Evolutionary conservation across 2,797 vertebrate species (phyloP).

Genomic region (Tenualosa thibaudeaui): DNA sequence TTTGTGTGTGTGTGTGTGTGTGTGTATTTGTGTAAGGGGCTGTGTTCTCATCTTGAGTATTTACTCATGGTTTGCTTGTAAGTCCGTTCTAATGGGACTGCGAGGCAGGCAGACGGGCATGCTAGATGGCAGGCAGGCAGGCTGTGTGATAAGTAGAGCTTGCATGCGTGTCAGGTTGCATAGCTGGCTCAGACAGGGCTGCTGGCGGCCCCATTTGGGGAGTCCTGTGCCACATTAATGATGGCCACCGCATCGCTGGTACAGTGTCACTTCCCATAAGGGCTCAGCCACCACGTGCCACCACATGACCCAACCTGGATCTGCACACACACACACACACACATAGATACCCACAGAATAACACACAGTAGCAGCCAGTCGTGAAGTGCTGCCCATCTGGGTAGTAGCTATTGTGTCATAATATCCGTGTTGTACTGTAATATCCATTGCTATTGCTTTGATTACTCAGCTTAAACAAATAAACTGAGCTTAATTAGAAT

Average conservation of each 20-base stretch:
- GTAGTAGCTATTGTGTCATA: not conserved
- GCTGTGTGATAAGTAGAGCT: slow-evolving; percentile 8
- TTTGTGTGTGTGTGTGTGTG: slow-evolving; percentile 11
- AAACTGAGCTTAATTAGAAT: not conserved
- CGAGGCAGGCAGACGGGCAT: not conserved
- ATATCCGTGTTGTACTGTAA: too few relatives aligned
- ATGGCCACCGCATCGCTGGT: not conserved
- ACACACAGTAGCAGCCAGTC: not conserved
- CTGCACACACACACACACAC: not conserved
- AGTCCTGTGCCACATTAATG: not conserved
- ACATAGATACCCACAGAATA: not conserved
- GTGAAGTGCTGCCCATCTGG: not conserved
- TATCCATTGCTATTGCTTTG: too few relatives aligned
- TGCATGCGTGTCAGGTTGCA: slow-evolving; percentile 23
- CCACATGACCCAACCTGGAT: not conserved
- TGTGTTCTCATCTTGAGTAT: not conserved
- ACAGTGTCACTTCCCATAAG: slow-evolving; percentile 19
- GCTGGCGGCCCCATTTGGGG: not conserved
- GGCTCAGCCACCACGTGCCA: not conserved
- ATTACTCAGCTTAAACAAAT: not conserved
- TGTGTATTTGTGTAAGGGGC: not conserved
- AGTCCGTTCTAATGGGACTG: not conserved
- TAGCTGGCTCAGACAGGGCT: slow-evolving; percentile 3
- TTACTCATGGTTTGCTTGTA: not conserved
- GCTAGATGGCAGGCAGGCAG: not conserved